Evolutionary conservation across 2,888 invertebrate genomes (phyloP).

Genomic region (Drosophila fulvimacula): DNA sequence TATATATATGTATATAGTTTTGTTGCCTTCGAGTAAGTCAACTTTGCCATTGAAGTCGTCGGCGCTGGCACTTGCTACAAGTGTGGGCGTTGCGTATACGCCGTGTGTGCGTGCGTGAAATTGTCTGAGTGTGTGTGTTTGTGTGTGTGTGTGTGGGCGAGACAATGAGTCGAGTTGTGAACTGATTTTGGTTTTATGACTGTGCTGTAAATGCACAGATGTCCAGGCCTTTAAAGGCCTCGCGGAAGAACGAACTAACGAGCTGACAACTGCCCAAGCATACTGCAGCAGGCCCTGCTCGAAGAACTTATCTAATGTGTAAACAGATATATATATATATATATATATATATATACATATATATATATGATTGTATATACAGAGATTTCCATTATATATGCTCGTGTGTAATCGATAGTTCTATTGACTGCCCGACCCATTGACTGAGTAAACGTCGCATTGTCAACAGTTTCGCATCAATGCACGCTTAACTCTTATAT

Average conservation of each 20-base stretch:
- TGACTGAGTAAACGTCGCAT: conserved; percentile 57
- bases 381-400: conserved; percentile 1
- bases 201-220: conserved; percentile 10
- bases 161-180: conserved; percentile 22
- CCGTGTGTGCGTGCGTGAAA: conserved; percentile 24
- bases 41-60: conserved; percentile 47
- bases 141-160: conserved; percentile 30
- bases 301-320: conserved; percentile 25
- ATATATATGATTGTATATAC: neutral
- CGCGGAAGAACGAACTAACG: conserved; percentile 55
- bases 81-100: conserved; percentile 61
- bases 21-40: conserved; percentile 35
- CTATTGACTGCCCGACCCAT: conserved; percentile 52
- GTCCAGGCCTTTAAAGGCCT: conserved; percentile 44
- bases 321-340: conserved; percentile 5
- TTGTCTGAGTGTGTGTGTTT: conserved; percentile 11
- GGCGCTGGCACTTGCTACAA: conserved; percentile 10
- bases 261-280: conserved; percentile 38
- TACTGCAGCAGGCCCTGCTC: conserved; percentile 63
- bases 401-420: conserved; percentile 51
- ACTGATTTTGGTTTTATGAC: conserved; percentile 13
- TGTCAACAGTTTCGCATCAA: conserved; percentile 55
- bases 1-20: conserved; percentile 2
- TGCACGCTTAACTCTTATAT: conserved; percentile 45
- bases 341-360: conserved; percentile 4